Conservation (phyloP, 23 tunicate genomes). For the Ciona savignyi region DNA sequence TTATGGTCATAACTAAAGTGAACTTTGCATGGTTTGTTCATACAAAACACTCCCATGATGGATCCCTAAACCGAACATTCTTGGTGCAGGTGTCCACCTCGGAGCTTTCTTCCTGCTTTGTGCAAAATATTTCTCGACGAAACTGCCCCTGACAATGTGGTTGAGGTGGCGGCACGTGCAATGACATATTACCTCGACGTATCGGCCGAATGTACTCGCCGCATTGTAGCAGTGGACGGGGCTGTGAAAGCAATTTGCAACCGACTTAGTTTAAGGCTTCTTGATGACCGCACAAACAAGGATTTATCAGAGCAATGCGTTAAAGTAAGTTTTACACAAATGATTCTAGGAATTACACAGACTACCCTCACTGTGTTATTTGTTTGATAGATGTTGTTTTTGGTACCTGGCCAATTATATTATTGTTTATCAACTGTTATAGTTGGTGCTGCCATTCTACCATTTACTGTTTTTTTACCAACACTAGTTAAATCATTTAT, state of each 20-base stretch:
- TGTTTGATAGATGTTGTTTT: no score
- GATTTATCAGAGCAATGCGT: constrained; percentile 92
- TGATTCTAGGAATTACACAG: no score
- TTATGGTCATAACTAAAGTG: no score
- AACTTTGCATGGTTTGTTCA: no score
- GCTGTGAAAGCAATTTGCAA: constrained; percentile 91
- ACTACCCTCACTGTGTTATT: no score
- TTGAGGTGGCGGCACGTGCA: constrained; percentile 93
- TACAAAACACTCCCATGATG: no score
- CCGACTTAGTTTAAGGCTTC: constrained; percentile 52
- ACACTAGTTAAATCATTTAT: no score
- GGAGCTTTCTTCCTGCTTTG: constrained; percentile 89
- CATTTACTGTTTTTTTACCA: no score
- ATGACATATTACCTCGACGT: constrained; percentile 90
- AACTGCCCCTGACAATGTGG: constrained; percentile 85
- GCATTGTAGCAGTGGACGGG: constrained; percentile 92
- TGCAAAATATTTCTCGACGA: constrained; percentile 93
- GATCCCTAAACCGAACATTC: no score
- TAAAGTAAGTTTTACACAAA: constrained; percentile 62
- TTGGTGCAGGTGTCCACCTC: constrained; percentile 70
- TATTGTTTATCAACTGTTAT: no score
- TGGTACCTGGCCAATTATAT: no score
- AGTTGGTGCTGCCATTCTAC: no score
- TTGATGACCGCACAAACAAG: constrained; percentile 71
- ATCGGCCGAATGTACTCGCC: constrained; percentile 88